A percentile compares a stretch with the other conserved stretches of the same genome.
These are phyloP conservation scores for Stratiomys singularior DNA, from an alignment of 2,888 invertebrate species.

Conservation along the genomic window DNA sequence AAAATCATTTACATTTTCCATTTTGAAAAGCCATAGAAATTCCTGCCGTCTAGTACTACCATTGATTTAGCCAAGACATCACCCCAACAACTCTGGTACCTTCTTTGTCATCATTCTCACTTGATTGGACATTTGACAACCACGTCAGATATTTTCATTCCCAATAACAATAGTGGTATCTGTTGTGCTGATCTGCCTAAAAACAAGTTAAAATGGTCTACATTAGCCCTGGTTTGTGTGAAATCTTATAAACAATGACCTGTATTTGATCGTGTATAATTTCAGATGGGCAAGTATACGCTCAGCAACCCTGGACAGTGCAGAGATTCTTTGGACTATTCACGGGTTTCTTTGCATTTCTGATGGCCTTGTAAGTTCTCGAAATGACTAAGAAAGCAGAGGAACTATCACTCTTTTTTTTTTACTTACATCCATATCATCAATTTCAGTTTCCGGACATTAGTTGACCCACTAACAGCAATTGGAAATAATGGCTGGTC, in stretches of 20 bases:
- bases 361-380: conserved; percentile 52
- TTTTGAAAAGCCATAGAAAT: too few relatives aligned
- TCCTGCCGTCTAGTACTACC: too few relatives aligned
- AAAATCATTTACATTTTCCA: too few relatives aligned
- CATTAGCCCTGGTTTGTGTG: conserved; percentile 50
- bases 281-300: conserved; percentile 53
- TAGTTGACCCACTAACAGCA: conserved; percentile 51
- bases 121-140: conserved; percentile 1
- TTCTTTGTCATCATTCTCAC: not conserved
- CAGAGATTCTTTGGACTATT: conserved; percentile 51
- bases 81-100: too few relatives aligned
- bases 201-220: conserved; percentile 51
- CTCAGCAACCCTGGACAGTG: conserved; percentile 52
- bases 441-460: conserved; percentile 50
- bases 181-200: not conserved
- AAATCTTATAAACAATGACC: not conserved
- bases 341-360: conserved; percentile 48
- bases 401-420: not conserved
- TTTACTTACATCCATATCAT: too few relatives aligned
- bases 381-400: not conserved
- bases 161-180: not conserved
- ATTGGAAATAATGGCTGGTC: conserved; percentile 26
- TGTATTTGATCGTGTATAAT: not conserved
- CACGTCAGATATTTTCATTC: conserved; percentile 33
- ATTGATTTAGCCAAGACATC: too few relatives aligned